Evolutionary conservation across 2,113 vertebrate genomes (phyloP), one percentile per base, ranked within the genome.

Genomic region (Uropsilus gracilis): DNA sequence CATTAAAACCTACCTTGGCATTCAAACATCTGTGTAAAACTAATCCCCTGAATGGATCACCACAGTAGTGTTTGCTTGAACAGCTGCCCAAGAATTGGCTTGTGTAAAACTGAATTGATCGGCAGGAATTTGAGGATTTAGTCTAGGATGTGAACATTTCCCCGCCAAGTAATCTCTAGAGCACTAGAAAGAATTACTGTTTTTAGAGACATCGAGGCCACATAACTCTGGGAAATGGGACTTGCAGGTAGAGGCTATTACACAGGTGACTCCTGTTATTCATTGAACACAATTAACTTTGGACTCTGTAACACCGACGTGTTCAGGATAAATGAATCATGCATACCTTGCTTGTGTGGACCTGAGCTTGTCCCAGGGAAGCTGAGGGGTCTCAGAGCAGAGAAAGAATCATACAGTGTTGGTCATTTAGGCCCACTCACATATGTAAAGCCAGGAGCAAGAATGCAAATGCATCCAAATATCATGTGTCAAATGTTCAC

Each of bases 1-100:
- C 57, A 68, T 66, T 90, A 34, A 95, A 84, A 80, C 22, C 68
- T 85, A 72, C 46, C 44, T 44, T 80, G 55, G 78, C 30, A 1
- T 61, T 44, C 39, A 89, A 92, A 80, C 9, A 66, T 37, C 73
- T 92, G 12, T 64, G 44, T 53, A 64, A 81, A 90, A 94, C 76
- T 34, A 90, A 55, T n/a, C 73, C 44, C 63, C 64, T 57, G 44
- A 85, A 53, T 73, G 50, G 46, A 82, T 72, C 37, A 63, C 55
- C 20, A 30, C 42, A 28, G 30, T 42, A 61, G 18, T 48, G 80
- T 77, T 87, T 90, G 72, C 66, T 84, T 83, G 63, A 88, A 46
- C 20, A 73, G 73, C 86, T 83, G 46, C 32, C 26, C 6, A 13
- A 46, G 84, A 80, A 69, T 16, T 73, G 75, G 76, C 26, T 16